phyloP scores from a whole-genome alignment of 2,888 invertebrate genomes.

The Noctuana brunneofusca region DNA sequence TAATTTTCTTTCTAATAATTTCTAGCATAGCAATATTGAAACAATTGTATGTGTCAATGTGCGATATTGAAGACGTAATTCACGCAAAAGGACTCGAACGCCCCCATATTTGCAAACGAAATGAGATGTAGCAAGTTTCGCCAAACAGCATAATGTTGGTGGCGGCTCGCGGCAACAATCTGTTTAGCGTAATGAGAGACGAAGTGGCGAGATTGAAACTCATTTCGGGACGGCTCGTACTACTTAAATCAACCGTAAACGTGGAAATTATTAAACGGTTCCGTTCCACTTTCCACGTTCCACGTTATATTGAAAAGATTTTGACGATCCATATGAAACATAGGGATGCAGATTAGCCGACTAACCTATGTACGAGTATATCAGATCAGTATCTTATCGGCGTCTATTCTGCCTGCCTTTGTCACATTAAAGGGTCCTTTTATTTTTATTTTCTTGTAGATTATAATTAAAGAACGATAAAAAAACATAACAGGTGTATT shows the following conservation, averaged over 20 bases:
- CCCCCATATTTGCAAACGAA: background rate
- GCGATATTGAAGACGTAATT: background rate
- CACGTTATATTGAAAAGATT: background rate
- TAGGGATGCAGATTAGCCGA: too few relatives aligned
- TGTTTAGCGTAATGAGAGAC: slow-evolving; percentile 11
- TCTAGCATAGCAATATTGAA: too few relatives aligned
- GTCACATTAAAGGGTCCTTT: too few relatives aligned
- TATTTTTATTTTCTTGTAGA: too few relatives aligned
- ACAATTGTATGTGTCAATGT: too few relatives aligned
- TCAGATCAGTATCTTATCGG: too few relatives aligned
- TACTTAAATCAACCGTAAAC: background rate
- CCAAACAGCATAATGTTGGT: background rate
- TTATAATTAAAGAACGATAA: too few relatives aligned
- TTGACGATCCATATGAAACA: too few relatives aligned
- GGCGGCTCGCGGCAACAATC: slow-evolving; percentile 3
- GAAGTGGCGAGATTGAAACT: slow-evolving; percentile 17
- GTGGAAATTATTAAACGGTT: background rate
- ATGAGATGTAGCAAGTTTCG: background rate
- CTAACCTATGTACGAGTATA: too few relatives aligned
- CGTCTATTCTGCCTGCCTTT: too few relatives aligned
- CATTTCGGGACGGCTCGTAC: slow-evolving; percentile 3
- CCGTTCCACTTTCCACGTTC: background rate
- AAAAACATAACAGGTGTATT: too few relatives aligned
- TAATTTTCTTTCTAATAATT: too few relatives aligned
- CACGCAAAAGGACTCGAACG: background rate